Evolutionary conservation across 2,888 invertebrate species (phyloP).

Genomic region (Lycia hirtaria): DNA sequence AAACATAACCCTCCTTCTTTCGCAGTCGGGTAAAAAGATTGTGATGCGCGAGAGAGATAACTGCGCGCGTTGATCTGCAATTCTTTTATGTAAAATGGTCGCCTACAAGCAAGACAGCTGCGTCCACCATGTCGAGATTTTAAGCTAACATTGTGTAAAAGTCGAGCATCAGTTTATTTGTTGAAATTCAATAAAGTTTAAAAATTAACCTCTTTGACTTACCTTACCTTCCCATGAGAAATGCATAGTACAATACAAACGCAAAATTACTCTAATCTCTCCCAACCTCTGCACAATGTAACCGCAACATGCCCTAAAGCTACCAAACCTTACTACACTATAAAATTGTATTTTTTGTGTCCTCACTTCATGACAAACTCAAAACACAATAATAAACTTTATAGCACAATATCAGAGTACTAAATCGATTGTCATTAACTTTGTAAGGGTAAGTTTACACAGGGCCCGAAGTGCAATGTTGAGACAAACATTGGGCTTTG

Average conservation of each 20-base stretch:
- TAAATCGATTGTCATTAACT: not conserved
- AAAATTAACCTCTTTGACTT: not conserved
- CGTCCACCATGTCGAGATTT: too few species aligned
- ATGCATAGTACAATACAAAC: slow-evolving; percentile 15
- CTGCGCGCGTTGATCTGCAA: too few species aligned
- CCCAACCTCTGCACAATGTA: slow-evolving; percentile 68
- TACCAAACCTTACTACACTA: slow-evolving; percentile 82
- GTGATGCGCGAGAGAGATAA: too few species aligned
- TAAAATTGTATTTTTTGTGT: slow-evolving; percentile 75
- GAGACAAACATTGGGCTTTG: slow-evolving; percentile 81
- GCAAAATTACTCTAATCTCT: slow-evolving; percentile 35
- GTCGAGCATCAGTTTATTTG: not conserved
- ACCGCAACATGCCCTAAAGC: slow-evolving; percentile 76
- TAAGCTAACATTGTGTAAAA: too few species aligned
- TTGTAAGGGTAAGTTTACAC: slow-evolving; percentile 75
- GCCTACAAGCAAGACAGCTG: too few species aligned
- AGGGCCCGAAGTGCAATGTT: slow-evolving; percentile 83
- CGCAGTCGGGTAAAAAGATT: too few species aligned
- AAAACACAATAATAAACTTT: slow-evolving; percentile 43
- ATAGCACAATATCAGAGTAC: slow-evolving; percentile 28
- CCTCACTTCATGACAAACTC: slow-evolving; percentile 49
- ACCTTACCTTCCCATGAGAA: slow-evolving; percentile 14
- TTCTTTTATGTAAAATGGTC: too few species aligned
- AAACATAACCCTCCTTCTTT: too few species aligned
- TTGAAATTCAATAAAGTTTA: not conserved